A percentile compares a stretch with the other conserved stretches of the same genome.
Conservation (phyloP, 2,888 invertebrate genomes). For the Deroplatys truncata region DNA sequence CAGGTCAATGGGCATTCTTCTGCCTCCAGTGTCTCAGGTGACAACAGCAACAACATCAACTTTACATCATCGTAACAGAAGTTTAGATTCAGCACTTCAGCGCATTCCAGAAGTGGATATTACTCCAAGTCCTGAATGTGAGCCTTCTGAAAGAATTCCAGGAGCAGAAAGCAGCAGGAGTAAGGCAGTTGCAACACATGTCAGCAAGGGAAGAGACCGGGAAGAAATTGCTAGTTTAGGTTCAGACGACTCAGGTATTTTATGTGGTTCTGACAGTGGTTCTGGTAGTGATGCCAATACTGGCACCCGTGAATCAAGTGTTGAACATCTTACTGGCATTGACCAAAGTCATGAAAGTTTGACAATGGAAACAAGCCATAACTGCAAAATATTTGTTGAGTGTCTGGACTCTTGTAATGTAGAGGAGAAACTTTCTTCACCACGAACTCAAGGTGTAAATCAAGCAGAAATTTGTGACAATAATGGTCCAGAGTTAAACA, state of each 20-base stretch:
- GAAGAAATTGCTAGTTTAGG: slow-evolving; percentile 61
- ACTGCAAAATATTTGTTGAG: slow-evolving; percentile 3
- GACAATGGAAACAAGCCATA: slow-evolving; percentile 39
- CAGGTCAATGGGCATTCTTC: slow-evolving; percentile 62
- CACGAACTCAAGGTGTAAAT: not conserved
- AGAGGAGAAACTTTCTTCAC: not conserved
- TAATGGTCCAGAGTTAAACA: not conserved
- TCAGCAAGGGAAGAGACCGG: slow-evolving; percentile 42
- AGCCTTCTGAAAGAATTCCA: slow-evolving; percentile 47
- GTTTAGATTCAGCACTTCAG: slow-evolving; percentile 84
- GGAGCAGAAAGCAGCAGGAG: slow-evolving; percentile 33
- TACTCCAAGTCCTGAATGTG: slow-evolving; percentile 60
- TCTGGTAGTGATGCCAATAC: slow-evolving; percentile 46
- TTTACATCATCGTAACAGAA: slow-evolving; percentile 82
- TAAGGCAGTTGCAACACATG: slow-evolving; percentile 9
- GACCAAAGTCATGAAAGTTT: slow-evolving; percentile 69
- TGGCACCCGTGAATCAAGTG: slow-evolving; percentile 49
- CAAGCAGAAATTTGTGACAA: not conserved
- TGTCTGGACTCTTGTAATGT: not conserved
- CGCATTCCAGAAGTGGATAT: slow-evolving; percentile 82
- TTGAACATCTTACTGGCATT: slow-evolving; percentile 46
- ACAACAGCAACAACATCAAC: slow-evolving; percentile 49
- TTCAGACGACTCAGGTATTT: slow-evolving; percentile 77
- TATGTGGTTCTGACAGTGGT: slow-evolving; percentile 53
- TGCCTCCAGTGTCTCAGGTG: slow-evolving; percentile 57